phyloP scores from a whole-genome alignment of 2,888 invertebrate genomes.

The Mythimna impura region DNA sequence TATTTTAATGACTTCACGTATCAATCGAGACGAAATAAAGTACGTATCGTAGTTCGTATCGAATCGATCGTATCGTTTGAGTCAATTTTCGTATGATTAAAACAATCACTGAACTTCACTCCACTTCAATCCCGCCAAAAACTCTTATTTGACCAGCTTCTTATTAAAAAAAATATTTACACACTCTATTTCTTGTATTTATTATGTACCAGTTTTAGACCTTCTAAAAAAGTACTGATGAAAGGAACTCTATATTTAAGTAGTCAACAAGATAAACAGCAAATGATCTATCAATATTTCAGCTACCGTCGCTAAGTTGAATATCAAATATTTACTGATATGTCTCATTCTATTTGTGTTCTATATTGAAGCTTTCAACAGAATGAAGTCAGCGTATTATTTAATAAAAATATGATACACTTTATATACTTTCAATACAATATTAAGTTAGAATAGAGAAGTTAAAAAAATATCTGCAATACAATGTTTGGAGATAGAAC shows the following conservation, averaged over 20 bases:
- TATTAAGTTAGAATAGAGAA: background rate
- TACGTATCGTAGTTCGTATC: no score
- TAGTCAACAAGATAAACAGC: background rate
- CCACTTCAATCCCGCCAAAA: no score
- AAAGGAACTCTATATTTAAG: background rate
- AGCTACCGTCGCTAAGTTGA: background rate
- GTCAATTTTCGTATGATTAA: no score
- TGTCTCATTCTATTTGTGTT: background rate
- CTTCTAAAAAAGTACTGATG: no score
- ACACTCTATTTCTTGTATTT: no score
- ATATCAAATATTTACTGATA: background rate
- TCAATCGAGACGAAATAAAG: no score
- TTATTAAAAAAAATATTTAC: no score
- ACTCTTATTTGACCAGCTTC: no score
- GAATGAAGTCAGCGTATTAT: background rate
- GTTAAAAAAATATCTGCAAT: background rate
- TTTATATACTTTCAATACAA: background rate
- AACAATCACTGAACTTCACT: no score
- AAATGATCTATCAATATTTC: constrained; percentile 4
- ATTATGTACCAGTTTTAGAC: no score
- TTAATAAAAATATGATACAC: background rate
- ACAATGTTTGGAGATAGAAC: background rate
- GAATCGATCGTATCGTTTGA: no score
- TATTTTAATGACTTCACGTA: no score
- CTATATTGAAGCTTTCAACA: background rate